phyloP scores from a whole-genome alignment of 2,888 invertebrate species.

The Noctua pronuba region DNA sequence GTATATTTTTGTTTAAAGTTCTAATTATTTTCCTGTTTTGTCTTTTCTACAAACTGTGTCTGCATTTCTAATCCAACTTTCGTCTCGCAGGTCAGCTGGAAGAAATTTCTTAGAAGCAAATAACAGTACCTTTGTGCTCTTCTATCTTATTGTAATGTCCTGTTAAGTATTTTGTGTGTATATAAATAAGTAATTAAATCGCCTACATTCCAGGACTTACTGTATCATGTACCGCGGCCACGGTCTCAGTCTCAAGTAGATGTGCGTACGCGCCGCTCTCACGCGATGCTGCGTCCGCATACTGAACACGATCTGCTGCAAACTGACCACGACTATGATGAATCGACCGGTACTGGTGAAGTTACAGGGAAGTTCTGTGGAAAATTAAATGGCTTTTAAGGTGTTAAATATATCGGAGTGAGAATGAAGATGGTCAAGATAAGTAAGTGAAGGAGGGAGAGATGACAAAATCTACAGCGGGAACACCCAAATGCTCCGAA shows the following conservation, averaged over 20 bases:
- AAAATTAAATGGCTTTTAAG: background rate
- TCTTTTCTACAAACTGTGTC: too few relatives aligned
- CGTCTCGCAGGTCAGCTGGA: too few relatives aligned
- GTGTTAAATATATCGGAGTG: background rate
- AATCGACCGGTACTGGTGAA: background rate
- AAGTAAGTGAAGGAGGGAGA: background rate
- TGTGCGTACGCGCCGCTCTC: slow-evolving; percentile 7
- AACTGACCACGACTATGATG: slow-evolving; percentile 14
- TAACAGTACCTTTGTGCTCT: too few relatives aligned
- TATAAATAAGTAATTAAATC: too few relatives aligned
- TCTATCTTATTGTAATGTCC: too few relatives aligned
- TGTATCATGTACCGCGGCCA: background rate
- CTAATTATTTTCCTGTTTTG: too few relatives aligned
- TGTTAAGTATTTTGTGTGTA: too few relatives aligned
- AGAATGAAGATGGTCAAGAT: background rate
- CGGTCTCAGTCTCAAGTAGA: background rate
- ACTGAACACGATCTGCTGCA: slow-evolving; percentile 14
- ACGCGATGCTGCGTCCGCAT: slow-evolving; percentile 4
- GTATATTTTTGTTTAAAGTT: too few relatives aligned
- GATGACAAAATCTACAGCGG: too few relatives aligned
- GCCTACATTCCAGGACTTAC: background rate
- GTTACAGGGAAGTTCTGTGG: background rate
- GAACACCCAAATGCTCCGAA: too few relatives aligned
- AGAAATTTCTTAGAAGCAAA: too few relatives aligned
- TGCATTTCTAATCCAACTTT: too few relatives aligned